Percentiles rank a stretch among this genome's conserved stretches.
Evolutionary conservation across 2,113 vertebrate species (phyloP).

Genomic region (Strix uralensis): DNA sequence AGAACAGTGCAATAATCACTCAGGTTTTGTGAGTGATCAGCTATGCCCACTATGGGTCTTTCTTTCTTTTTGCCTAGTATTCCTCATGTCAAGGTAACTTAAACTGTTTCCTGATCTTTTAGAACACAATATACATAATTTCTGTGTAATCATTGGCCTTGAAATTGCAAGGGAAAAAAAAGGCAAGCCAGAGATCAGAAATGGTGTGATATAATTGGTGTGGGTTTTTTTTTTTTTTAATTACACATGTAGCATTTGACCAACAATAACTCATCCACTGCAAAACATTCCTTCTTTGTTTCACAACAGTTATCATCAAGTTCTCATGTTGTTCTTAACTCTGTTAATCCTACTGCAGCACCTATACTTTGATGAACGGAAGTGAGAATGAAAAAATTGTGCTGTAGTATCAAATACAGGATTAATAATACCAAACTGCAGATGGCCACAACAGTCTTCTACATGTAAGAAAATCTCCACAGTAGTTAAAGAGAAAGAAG

Average conservation of each 20-base stretch:
- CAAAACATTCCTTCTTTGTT: neutral
- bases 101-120: neutral
- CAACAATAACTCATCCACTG: neutral
- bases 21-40: neutral
- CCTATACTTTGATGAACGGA: neutral
- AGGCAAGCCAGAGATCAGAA: neutral
- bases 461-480: neutral
- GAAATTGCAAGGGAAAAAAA: neutral
- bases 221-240: neutral
- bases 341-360: neutral
- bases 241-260: rapidly evolving
- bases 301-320: neutral
- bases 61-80: neutral
- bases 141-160: neutral
- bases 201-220: neutral
- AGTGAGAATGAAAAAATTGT: neutral
- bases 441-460: neutral
- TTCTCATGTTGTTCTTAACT: neutral
- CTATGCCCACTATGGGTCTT: neutral
- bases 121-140: neutral
- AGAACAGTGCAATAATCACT: neutral
- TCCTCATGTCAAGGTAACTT: neutral
- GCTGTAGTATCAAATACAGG: neutral
- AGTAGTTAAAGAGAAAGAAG: neutral
- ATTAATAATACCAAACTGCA: neutral